These are phyloP conservation scores for Saccopteryx leptura DNA, from an alignment of 2,113 vertebrate genomes.

Conservation along the genomic window DNA sequence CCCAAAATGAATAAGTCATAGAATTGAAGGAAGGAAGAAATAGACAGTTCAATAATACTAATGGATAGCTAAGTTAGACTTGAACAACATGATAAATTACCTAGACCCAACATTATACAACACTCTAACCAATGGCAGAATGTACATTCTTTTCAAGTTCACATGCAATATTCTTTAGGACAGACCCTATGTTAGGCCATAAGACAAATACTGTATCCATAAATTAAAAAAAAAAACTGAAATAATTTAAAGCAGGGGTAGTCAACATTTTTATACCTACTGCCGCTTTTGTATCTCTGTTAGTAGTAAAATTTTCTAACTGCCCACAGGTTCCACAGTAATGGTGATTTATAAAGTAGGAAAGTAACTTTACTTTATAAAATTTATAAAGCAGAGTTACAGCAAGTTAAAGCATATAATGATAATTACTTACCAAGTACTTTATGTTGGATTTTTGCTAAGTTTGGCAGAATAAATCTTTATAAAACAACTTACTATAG, in stretches of 20 bases:
- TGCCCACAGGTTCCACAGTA: no score
- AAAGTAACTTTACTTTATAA: no score
- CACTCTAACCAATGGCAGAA: not conserved
- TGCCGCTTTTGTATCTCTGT: no score
- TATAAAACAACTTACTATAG: no score
- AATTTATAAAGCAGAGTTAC: no score
- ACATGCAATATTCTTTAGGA: not conserved
- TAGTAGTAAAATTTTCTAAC: no score
- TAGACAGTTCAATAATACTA: not conserved
- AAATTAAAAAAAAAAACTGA: conserved; percentile 36
- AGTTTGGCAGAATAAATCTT: no score
- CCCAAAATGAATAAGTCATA: not conserved
- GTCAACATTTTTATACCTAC: no score
- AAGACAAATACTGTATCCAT: not conserved
- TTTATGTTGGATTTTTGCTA: no score
- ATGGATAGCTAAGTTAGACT: not conserved
- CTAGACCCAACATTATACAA: not conserved
- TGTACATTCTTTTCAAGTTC: not conserved
- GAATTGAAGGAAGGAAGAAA: conserved; percentile 27
- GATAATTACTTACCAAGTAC: no score
- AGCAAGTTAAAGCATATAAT: no score
- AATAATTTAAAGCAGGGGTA: not conserved
- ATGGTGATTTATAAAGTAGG: no score
- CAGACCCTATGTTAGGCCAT: not conserved
- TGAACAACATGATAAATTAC: not conserved